These are phyloP conservation scores for Acheta domesticus DNA, from an alignment of 2,888 invertebrate genomes.

Conservation along the genomic window DNA sequence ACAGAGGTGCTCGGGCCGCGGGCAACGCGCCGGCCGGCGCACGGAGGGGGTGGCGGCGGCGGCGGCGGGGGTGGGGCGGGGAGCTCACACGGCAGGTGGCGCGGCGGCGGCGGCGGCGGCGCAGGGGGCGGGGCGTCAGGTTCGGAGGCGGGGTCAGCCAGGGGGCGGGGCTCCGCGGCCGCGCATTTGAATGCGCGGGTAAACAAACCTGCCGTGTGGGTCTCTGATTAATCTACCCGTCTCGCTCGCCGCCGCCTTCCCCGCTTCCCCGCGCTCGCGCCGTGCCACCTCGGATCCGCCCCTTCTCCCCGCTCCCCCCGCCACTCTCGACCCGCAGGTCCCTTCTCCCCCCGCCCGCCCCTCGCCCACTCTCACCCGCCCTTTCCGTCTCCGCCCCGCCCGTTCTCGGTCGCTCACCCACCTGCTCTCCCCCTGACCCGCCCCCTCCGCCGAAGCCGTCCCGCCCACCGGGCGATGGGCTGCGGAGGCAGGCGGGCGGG, in stretches of 20 bases:
- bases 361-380: not conserved
- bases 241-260: not conserved
- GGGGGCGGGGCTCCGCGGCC: not conserved
- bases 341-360: not conserved
- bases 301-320: not conserved
- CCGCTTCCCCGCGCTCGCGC: not conserved
- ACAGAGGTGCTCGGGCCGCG: too few relatives aligned
- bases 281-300: too few relatives aligned
- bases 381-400: not conserved
- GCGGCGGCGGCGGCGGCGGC: not conserved
- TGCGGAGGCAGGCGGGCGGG: not conserved
- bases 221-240: not conserved
- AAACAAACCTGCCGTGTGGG: not conserved
- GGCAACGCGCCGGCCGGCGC: too few relatives aligned
- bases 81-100: not conserved
- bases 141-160: not conserved
- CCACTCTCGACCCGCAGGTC: not conserved
- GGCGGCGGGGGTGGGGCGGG: too few relatives aligned
- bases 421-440: not conserved
- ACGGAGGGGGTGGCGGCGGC: too few relatives aligned
- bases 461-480: not conserved
- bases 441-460: not conserved
- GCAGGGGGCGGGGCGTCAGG: not conserved
- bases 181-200: conserved; percentile 4
- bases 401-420: too few relatives aligned